These are phyloP conservation scores for Syndactyla subalaris DNA, from an alignment of 2,797 vertebrate genomes.

Conservation along the genomic window DNA sequence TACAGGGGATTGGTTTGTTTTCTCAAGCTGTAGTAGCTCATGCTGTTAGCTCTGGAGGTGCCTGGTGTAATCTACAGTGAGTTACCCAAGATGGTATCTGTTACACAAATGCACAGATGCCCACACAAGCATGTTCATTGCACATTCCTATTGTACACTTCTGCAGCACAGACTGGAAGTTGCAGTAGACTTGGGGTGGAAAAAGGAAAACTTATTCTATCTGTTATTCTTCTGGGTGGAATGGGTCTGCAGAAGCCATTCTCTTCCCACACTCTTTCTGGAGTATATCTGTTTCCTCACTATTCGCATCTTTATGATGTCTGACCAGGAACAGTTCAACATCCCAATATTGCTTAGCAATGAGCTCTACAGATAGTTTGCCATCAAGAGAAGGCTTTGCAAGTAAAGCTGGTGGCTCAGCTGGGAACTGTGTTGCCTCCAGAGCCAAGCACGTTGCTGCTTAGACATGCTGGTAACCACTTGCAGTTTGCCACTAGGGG, in stretches of 20 bases:
- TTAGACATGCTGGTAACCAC: conserved; percentile 18
- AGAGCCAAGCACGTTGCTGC: neutral
- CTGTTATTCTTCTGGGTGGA: neutral
- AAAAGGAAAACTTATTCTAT: neutral
- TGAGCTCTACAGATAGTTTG: neutral
- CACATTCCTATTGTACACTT: neutral
- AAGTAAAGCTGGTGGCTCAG: conserved; percentile 10
- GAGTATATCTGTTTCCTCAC: neutral
- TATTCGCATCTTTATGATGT: neutral
- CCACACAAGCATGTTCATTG: neutral
- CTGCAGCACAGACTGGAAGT: neutral
- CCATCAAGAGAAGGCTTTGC: neutral
- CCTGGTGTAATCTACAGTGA: conserved; percentile 28
- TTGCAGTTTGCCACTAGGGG: conserved; percentile 35
- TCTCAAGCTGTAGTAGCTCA: conserved; percentile 53
- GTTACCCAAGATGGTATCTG: conserved; percentile 53
- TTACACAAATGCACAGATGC: conserved; percentile 4
- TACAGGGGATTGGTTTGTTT: conserved; percentile 65
- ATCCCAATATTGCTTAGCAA: neutral
- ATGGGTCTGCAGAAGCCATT: neutral
- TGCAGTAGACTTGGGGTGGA: neutral
- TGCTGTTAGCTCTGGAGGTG: conserved; percentile 62
- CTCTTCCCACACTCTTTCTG: neutral
- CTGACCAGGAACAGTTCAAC: neutral
- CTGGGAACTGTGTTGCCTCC: conserved; percentile 11